Evolutionary conservation across 1,140 invertebrate species (phyloP).

Genomic region (Neodiprion virginianus): DNA sequence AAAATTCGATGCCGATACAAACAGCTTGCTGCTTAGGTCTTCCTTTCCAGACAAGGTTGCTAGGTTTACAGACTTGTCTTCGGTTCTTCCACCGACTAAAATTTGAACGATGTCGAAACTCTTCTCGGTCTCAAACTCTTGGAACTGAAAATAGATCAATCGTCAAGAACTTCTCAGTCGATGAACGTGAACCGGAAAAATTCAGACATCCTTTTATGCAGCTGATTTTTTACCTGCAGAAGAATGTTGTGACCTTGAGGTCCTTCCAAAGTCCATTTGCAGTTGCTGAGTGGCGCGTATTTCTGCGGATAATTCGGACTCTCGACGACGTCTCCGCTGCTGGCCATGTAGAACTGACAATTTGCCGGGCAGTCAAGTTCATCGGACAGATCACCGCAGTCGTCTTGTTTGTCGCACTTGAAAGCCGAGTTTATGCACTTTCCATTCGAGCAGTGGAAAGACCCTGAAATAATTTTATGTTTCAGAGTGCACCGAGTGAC

Average conservation of each 20-base stretch:
- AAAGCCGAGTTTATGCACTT: slow-evolving; percentile 89
- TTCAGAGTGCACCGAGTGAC: neutral
- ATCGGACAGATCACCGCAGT: slow-evolving; percentile 91
- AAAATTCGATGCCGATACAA: slow-evolving; percentile 94
- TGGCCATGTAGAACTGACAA: slow-evolving; percentile 92
- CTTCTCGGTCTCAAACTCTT: slow-evolving; percentile 97
- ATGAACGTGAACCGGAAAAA: neutral
- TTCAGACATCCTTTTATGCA: slow-evolving; percentile 3
- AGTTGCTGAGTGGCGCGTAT: slow-evolving; percentile 88
- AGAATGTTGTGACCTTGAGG: slow-evolving; percentile 94
- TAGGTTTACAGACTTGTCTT: slow-evolving; percentile 90
- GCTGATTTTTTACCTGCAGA: slow-evolving; percentile 66
- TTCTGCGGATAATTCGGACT: slow-evolving; percentile 94
- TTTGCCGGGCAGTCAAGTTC: slow-evolving; percentile 88
- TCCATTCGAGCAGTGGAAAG: slow-evolving; percentile 92
- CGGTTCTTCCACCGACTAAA: slow-evolving; percentile 91
- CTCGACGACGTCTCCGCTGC: slow-evolving; percentile 93
- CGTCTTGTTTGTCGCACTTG: slow-evolving; percentile 90
- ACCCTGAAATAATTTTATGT: slow-evolving; percentile 63
- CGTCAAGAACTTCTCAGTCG: slow-evolving; percentile 2
- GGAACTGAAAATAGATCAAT: slow-evolving; percentile 72
- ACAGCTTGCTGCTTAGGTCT: slow-evolving; percentile 81
- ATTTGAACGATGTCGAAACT: slow-evolving; percentile 96
- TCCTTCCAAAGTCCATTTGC: slow-evolving; percentile 97
- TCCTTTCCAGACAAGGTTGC: slow-evolving; percentile 91